Conservation (phyloP, 2,888 invertebrate species). For the Watsonalla cultraria region DNA sequence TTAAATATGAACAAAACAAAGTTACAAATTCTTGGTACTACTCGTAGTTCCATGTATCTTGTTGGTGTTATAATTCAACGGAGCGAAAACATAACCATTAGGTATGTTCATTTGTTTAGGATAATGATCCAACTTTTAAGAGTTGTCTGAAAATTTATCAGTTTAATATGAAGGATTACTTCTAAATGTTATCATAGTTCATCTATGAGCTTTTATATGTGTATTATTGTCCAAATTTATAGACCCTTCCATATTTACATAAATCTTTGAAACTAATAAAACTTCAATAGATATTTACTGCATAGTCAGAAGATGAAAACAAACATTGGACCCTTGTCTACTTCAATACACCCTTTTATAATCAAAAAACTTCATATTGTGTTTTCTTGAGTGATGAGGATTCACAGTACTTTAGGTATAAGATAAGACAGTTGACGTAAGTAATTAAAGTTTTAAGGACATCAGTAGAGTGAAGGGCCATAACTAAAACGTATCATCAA, state of each 20-base stretch:
- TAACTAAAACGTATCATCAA: too few species aligned
- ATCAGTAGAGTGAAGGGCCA: too few species aligned
- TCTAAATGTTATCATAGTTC: neutral
- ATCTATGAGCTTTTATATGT: too few species aligned
- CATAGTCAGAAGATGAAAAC: neutral
- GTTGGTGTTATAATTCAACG: neutral
- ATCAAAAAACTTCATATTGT: neutral
- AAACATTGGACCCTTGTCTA: neutral
- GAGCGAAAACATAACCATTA: neutral
- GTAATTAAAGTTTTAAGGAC: too few species aligned
- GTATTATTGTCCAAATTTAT: neutral
- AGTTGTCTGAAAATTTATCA: neutral
- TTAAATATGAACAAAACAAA: conserved; percentile 12
- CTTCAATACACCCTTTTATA: neutral
- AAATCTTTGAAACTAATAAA: neutral
- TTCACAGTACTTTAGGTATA: neutral
- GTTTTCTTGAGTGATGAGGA: conserved; percentile 13
- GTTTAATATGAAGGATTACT: neutral
- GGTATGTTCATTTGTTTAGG: neutral
- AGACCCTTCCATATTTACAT: neutral
- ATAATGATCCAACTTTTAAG: neutral
- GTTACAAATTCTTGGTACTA: conserved; percentile 2
- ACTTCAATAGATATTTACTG: neutral
- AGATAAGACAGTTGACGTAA: too few species aligned
- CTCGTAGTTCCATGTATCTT: neutral